phyloP scores from a whole-genome alignment of 2,797 vertebrate species.

The Coreius guichenoti region DNA sequence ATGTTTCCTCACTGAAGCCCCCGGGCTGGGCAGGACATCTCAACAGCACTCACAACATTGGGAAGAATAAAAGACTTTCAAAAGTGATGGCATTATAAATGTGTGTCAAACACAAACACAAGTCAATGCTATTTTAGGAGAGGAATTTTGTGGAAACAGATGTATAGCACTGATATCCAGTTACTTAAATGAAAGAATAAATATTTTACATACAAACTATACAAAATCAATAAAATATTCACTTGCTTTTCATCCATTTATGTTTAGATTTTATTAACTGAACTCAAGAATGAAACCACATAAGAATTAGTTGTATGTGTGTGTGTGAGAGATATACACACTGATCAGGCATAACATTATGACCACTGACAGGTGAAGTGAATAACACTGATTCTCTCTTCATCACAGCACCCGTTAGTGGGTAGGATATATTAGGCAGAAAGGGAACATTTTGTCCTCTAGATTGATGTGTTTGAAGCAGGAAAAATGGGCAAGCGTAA shows the following conservation, averaged over 20 bases:
- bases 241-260: neutral
- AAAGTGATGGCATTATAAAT: neutral
- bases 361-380: no score
- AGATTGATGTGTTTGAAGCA: no score
- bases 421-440: no score
- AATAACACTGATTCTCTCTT: no score
- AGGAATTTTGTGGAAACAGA: neutral
- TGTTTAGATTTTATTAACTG: no score
- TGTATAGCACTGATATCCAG: neutral
- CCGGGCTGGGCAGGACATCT: neutral
- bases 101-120: no score
- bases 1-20: neutral
- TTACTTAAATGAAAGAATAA: neutral
- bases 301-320: neutral
- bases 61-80: neutral
- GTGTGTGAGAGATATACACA: no score
- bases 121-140: neutral
- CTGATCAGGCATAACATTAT: no score
- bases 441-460: no score
- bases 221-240: neutral
- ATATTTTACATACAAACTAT: neutral
- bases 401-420: no score
- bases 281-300: neutral
- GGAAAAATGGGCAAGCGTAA: no score
- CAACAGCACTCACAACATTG: neutral